These are phyloP conservation scores for Brachionus rubens DNA, from an alignment of 1,140 invertebrate genomes.

Conservation along the genomic window DNA sequence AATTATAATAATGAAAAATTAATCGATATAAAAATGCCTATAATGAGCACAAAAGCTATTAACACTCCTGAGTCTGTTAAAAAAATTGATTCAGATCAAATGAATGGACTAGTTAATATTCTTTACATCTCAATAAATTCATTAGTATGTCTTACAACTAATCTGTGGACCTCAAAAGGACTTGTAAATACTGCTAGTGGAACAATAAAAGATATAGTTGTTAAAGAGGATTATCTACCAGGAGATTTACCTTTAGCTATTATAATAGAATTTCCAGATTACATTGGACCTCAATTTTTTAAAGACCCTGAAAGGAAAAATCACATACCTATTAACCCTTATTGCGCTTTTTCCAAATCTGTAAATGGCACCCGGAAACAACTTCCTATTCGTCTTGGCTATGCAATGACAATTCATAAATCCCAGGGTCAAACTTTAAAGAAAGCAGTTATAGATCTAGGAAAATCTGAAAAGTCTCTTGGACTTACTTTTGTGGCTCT, in stretches of 20 bases:
- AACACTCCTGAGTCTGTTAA: neutral
- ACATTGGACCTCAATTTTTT: too few species aligned
- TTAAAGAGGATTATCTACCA: neutral
- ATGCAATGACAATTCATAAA: too few species aligned
- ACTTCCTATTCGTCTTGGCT: too few species aligned
- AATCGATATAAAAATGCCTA: neutral
- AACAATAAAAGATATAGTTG: neutral
- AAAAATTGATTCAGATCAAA: too few species aligned
- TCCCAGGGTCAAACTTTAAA: too few species aligned
- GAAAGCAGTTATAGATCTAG: too few species aligned
- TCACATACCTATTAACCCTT: neutral
- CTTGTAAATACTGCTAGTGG: neutral
- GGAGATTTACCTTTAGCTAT: neutral
- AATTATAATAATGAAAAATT: too few species aligned
- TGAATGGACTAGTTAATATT: neutral
- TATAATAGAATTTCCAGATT: too few species aligned
- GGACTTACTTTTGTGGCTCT: too few species aligned
- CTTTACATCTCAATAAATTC: constrained; percentile 1
- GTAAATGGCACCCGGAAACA: neutral
- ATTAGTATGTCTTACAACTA: too few species aligned
- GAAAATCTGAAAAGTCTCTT: too few species aligned
- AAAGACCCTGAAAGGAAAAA: too few species aligned
- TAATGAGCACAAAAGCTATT: neutral
- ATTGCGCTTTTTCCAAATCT: neutral
- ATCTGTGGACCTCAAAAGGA: neutral